Percentiles rank a stretch among this genome's conserved stretches.
Evolutionary conservation across 2,888 invertebrate species (phyloP).

Genomic region (Leptodirus hochenwartii): DNA sequence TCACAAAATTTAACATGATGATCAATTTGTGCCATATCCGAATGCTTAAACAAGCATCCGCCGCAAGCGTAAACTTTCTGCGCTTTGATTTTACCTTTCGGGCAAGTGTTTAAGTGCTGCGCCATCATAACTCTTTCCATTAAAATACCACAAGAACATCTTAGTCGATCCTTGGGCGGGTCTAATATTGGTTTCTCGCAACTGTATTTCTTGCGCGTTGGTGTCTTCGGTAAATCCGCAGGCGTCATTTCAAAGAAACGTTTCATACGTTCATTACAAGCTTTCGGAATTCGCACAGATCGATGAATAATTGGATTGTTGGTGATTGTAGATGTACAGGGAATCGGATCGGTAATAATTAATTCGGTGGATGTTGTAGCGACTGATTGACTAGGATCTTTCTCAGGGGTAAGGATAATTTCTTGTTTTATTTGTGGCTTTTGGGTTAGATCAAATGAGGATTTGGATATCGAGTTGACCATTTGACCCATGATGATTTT

Average conservation of each 20-base stretch:
- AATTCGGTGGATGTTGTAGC: too few relatives aligned
- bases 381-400: too few relatives aligned
- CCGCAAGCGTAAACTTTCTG: conserved; percentile 20
- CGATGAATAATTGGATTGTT: too few relatives aligned
- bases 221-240: conserved; percentile 14
- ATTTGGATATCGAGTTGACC: too few relatives aligned
- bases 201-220: conserved; percentile 13
- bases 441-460: too few relatives aligned
- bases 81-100: conserved; percentile 12
- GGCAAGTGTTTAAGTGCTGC: conserved; percentile 18
- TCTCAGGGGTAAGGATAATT: too few relatives aligned
- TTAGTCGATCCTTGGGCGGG: conserved; percentile 20
- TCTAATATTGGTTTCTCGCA: conserved; percentile 17
- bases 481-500: too few relatives aligned
- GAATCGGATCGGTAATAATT: too few relatives aligned
- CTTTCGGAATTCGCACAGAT: too few relatives aligned
- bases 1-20: too few relatives aligned
- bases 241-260: conserved; percentile 20
- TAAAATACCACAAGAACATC: conserved; percentile 21
- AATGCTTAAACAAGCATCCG: conserved; percentile 20
- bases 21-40: conserved; percentile 17
- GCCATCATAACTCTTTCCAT: conserved; percentile 17
- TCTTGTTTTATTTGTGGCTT: too few relatives aligned
- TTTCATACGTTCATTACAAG: conserved; percentile 21
- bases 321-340: too few relatives aligned